Conservation (phyloP, 2,888 invertebrate genomes). For the Orthosia incerta region DNA sequence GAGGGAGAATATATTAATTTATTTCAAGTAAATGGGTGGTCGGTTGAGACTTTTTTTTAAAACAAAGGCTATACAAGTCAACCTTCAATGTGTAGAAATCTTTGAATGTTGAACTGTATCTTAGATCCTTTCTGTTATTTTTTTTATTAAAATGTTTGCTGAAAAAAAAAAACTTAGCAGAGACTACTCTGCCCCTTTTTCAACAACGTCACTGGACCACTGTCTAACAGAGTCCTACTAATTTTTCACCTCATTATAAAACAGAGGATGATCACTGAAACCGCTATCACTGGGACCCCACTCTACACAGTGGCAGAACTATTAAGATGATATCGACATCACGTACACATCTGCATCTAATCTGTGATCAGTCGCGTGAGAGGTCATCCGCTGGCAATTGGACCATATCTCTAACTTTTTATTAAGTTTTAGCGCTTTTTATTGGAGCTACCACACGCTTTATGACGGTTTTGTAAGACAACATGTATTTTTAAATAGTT, state of each 20-base stretch:
- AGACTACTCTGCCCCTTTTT: not conserved
- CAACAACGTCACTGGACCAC: no score
- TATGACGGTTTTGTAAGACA: not conserved
- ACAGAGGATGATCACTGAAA: not conserved
- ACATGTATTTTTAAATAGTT: not conserved
- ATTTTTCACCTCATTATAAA: not conserved
- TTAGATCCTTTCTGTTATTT: no score
- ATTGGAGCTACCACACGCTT: not conserved
- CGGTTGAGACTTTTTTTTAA: no score
- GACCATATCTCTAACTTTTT: constrained; percentile 68
- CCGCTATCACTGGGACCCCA: constrained; percentile 64
- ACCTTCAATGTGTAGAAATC: no score
- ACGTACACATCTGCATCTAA: constrained; percentile 80
- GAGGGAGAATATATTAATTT: no score
- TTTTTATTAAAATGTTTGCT: no score
- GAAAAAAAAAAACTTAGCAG: not conserved
- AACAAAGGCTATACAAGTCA: no score
- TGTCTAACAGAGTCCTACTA: not conserved
- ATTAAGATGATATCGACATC: constrained; percentile 78
- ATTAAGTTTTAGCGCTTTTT: constrained; percentile 33
- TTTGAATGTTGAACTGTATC: no score
- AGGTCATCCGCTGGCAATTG: constrained; percentile 72
- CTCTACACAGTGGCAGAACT: constrained; percentile 63
- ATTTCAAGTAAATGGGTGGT: no score
- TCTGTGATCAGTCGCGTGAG: constrained; percentile 71